A percentile compares a stretch with the other conserved stretches of the same genome.
These are phyloP conservation scores for Notechis scutatus DNA, from an alignment of 2,113 vertebrate species.

Conservation along the genomic window DNA sequence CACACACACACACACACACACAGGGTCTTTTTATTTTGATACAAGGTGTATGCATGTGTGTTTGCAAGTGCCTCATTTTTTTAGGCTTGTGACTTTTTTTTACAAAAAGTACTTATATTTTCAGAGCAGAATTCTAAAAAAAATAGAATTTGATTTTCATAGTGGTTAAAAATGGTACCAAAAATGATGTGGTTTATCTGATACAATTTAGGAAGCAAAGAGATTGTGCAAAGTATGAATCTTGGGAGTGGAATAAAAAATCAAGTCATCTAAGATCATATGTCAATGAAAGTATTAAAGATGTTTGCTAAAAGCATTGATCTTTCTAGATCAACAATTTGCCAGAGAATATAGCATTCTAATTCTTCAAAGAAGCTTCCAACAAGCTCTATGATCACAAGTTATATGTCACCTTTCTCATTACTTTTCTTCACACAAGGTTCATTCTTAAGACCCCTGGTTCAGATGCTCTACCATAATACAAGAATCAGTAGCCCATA, in stretches of 20 bases:
- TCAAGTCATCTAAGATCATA: neutral
- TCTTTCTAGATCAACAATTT: neutral
- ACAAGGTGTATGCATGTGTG: neutral
- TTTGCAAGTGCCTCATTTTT: neutral
- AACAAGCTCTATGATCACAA: neutral
- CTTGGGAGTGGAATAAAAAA: neutral
- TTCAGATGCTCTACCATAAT: neutral
- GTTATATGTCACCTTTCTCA: neutral
- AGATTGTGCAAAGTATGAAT: neutral
- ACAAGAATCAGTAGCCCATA: neutral
- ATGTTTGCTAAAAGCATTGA: neutral
- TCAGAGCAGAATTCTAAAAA: slow-evolving; percentile 29
- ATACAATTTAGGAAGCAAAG: slow-evolving; percentile 31
- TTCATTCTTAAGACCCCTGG: neutral
- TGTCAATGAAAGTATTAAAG: neutral
- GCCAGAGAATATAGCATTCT: neutral
- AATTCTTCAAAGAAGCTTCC: neutral
- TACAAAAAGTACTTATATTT: neutral
- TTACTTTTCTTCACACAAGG: neutral
- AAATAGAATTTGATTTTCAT: neutral
- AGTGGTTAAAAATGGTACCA: slow-evolving; percentile 14
- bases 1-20: neutral
- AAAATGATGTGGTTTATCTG: slow-evolving; percentile 19
- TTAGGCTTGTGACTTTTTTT: slow-evolving; percentile 46
- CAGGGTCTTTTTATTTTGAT: slow-evolving; percentile 3